Evolutionary conservation across 2,888 invertebrate genomes (phyloP), one percentile per base, ranked within the genome.

Genomic region (Sabatieria punctata): DNA sequence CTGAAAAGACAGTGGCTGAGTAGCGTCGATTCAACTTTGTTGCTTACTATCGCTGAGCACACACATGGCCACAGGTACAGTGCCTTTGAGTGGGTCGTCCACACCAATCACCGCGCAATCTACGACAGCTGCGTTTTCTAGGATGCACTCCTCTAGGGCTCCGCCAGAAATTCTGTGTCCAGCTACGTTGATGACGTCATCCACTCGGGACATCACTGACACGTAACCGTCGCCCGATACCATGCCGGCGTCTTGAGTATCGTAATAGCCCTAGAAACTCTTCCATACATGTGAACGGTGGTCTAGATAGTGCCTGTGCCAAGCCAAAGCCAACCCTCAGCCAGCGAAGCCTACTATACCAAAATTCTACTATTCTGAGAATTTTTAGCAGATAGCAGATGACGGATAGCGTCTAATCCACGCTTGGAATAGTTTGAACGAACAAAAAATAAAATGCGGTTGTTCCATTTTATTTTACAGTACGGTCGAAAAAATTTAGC

Each of bases 171-270:
- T 72, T 44, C 89, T 73, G 65, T 89, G 89, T 0, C 89, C 91
- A 0, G 91, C 85, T 1, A 91, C 89, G 65, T 91, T 91, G 58
- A 91, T 89, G 50, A 86, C 82, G 67, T 91, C 91, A 69, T 91
- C 91, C 49, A 84, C 85, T 27, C 91, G 73, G 0, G 88, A 82
- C 43, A 85, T 83, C 15, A 91, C 85, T 68, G 80, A 85, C 2
- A 91, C 74, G 46, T 82, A 82, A 1, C 86, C 85, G 54, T 79
- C 77, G 45, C 79, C 76, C 60, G 85, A 85, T 47, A 77, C 74
- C 66, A 80, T 84, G 0, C 89, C 91, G 1, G 85, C 85, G 64
- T 91, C 91, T 81, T 86, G 86, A 0, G 89, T 89, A 61, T 89
- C 88, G 63, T 91, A 85, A 66, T 77, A 85, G 2, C 83, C 84